Evolutionary conservation across 2,797 vertebrate species (phyloP).

Genomic region (Silurus lanzhouensis): DNA sequence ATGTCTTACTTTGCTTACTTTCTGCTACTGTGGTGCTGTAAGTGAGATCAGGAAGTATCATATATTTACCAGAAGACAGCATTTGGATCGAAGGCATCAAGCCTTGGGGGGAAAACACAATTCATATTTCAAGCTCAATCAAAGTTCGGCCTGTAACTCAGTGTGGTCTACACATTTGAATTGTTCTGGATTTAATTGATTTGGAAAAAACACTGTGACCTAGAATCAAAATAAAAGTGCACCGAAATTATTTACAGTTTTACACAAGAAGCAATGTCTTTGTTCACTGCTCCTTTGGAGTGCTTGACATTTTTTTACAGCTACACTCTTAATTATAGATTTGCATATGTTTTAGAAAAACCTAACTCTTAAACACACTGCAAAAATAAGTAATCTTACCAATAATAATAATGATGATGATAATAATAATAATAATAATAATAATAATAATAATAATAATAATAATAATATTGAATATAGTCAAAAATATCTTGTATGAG

Average conservation of each 20-base stretch:
- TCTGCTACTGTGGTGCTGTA: constrained; percentile 14
- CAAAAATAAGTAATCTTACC: no score
- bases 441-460: no score
- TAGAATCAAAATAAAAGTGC: neutral
- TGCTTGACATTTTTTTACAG: neutral
- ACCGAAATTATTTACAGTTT: neutral
- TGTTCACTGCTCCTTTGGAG: neutral
- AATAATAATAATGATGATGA: no score
- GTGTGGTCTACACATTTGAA: neutral
- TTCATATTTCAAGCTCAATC: neutral
- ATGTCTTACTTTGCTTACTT: constrained; percentile 16
- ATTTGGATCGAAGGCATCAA: constrained; percentile 17
- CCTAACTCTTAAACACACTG: no score
- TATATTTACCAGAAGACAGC: constrained; percentile 17
- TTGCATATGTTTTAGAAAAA: no score
- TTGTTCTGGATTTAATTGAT: constrained; percentile 7
- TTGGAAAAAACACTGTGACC: neutral
- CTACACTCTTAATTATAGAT: neutral
- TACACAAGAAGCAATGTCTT: neutral
- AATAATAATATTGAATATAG: no score
- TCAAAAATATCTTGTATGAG: no score
- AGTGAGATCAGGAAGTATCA: constrained; percentile 13
- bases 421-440: no score
- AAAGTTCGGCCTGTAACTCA: neutral
- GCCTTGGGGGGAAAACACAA: constrained; percentile 25